Base-by-base conservation (phyloP, 2,888 invertebrate genomes). In the Drosophila seclusa region DNA sequence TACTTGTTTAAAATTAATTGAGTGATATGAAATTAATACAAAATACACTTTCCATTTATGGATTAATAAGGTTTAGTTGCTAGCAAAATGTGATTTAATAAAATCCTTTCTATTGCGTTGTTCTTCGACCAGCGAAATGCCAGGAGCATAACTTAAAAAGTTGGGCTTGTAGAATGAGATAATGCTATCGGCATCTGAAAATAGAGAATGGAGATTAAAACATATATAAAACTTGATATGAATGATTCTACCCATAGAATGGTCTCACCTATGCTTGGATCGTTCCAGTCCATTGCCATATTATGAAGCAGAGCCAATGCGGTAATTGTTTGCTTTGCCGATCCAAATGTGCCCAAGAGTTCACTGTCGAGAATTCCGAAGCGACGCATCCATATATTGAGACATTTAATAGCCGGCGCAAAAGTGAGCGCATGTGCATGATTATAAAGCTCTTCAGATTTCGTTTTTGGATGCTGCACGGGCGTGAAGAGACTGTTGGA, bases 241-340 rank as follows among this genome's bases (percentile, higher is more conserved):
- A 24, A 10, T 29, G 1, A 57, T 29, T 29, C 55, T 63, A 2
- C 27, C 7, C 7, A 13, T 36, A 36, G 18, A 13, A 40, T 2
- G 16, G 24, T 10, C 24, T 36, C 74, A 85, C 91, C 87, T 48
- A 88, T 76, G 49, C 82, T 82, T 0, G 80, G 78, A 74, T 92
- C 91, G 48, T 78, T 81, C 88, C 91, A 91, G n/a, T 91, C 91
- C 64, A 91, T 83, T 16, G 91, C 91, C 89, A 91, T 91, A 36
- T 91, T 91, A 34, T 91, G 91, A 4, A 91, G 79, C 32, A 91
- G 68, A 6, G 87, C 91, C 32, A 91, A 62, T 13, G 91, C 91
- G 0, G 91, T 89, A 38, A 91, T 82, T 62, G 87, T 85, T 48
- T 92, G 89, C 38, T 89, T 89, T 10, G 80, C 84, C 0, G 84